These are phyloP conservation scores for Anomalospiza imberbis DNA, from an alignment of 2,797 vertebrate genomes.

Conservation along the genomic window DNA sequence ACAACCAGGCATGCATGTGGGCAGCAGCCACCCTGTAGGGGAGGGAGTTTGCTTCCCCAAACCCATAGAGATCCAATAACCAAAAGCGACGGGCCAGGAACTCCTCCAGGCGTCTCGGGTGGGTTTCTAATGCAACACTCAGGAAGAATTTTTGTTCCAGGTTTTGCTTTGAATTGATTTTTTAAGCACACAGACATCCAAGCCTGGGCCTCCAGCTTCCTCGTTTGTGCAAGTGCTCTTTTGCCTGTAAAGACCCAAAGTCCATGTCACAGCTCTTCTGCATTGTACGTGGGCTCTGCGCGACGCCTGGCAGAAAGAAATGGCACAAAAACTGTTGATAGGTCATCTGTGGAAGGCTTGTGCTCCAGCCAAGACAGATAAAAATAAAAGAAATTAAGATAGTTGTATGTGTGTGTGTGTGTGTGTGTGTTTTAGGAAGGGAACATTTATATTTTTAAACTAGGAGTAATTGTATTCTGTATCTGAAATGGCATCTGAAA, in stretches of 20 bases:
- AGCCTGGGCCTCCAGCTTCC: constrained; percentile 40
- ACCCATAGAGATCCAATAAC: neutral
- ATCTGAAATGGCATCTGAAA: constrained; percentile 91
- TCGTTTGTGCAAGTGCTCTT: constrained; percentile 60
- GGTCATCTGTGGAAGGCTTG: constrained; percentile 84
- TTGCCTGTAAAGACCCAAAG: constrained; percentile 59
- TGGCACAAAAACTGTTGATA: constrained; percentile 80
- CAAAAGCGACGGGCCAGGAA: constrained; percentile 33
- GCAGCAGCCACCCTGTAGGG: neutral
- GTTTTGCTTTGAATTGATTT: constrained; percentile 35
- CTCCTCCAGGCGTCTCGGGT: constrained; percentile 1
- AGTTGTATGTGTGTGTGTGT: constrained; percentile 33
- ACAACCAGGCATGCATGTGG: neutral
- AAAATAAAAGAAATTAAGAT: constrained; percentile 79
- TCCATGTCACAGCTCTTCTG: constrained; percentile 60
- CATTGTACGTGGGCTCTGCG: constrained; percentile 43
- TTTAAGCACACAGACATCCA: constrained; percentile 46
- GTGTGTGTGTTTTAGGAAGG: constrained; percentile 69
- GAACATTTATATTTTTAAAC: constrained; percentile 89
- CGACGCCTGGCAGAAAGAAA: constrained; percentile 71
- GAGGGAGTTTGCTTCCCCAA: constrained; percentile 10
- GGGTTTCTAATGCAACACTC: neutral
- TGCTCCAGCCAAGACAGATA: constrained; percentile 82
- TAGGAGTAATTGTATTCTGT: constrained; percentile 88
- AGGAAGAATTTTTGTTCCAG: constrained; percentile 61